Base-by-base conservation (phyloP, 2,113 vertebrate genomes). In the Notothenia coriiceps region DNA sequence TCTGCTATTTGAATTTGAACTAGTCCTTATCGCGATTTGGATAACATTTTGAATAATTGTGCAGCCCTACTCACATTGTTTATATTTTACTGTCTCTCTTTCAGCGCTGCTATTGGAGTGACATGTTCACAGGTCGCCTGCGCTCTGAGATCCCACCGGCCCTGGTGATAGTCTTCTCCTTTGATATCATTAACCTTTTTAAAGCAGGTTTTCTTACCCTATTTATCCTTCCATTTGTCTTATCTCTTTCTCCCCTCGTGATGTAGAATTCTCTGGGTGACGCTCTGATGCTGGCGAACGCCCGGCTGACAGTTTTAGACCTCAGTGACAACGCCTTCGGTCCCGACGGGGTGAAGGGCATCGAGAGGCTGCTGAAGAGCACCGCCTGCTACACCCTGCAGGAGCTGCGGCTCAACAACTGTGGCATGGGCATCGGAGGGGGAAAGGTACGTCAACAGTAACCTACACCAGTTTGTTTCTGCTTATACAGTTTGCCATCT, bases 251-350 rank as follows among this genome's bases (percentile, higher is more conserved):
- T 70, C 9, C 43, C 17, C 29, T 25, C 49, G 44, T 81, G 51
- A 85, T 78, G 1, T 89, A 99, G 98, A 97, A 92, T 52, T 96
- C 96, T n/a, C 94, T 99, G 29, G 97, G 98, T 25, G 95, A 96
- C 3, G 98, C 97, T 1, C 89, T 99, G 55, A 96, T 97, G 86
- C 90, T 92, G 29, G 97, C 98, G 0, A 96, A 97, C 47, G 97
- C 97, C 9, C 95, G 94, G 67, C 94, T 99, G 70, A 95, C 96
- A 4, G 96, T 98, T 74, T 85, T 99, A 84, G 98, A 99, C 89
- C 95, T 99, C 64, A 99, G 98, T 44, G 98, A 99, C 93, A 99
- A 99, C 0, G 98, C 98, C 0, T 99, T 99, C n/a, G 98, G 98
- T 20, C 98, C 98, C 0, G 98, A 99, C 0, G 98, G 98, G 0